Percentiles rank a stretch among this genome's conserved stretches.
phyloP scores from a whole-genome alignment of 2,888 invertebrate species.

The Hipparchia sbordonii region DNA sequence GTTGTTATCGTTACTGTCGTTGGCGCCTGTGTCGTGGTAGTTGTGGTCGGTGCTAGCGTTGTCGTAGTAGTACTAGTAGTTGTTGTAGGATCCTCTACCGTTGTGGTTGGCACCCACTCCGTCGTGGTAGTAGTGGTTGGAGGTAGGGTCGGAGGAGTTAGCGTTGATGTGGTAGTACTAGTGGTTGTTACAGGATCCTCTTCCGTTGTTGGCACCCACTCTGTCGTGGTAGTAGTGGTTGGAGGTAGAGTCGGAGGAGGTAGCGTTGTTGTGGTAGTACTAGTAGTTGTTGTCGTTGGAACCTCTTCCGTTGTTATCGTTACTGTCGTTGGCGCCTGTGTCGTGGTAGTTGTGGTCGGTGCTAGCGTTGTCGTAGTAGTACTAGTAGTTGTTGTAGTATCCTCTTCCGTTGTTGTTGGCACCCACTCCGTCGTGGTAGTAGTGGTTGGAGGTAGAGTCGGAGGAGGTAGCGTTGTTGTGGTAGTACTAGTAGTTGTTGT shows the following conservation, averaged over 20 bases:
- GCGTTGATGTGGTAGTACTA: background rate
- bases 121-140: background rate
- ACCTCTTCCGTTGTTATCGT: background rate
- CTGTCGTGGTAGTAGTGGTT: background rate
- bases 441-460: background rate
- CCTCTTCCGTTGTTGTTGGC: background rate
- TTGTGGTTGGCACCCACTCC: background rate
- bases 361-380: background rate
- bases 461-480: background rate
- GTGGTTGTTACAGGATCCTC: background rate
- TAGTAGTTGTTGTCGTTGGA: background rate
- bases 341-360: background rate
- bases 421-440: background rate
- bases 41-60: background rate
- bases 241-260: background rate
- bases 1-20: background rate
- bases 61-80: background rate
- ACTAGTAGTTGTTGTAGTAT: background rate
- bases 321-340: background rate
- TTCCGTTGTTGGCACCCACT: background rate
- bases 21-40: background rate
- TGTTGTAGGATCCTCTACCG: background rate
- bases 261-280: background rate
- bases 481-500: background rate
- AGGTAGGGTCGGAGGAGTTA: background rate